Percentiles rank a stretch among this genome's conserved stretches.
Conservation (phyloP, 2,113 vertebrate genomes). For the Lepus europaeus region DNA sequence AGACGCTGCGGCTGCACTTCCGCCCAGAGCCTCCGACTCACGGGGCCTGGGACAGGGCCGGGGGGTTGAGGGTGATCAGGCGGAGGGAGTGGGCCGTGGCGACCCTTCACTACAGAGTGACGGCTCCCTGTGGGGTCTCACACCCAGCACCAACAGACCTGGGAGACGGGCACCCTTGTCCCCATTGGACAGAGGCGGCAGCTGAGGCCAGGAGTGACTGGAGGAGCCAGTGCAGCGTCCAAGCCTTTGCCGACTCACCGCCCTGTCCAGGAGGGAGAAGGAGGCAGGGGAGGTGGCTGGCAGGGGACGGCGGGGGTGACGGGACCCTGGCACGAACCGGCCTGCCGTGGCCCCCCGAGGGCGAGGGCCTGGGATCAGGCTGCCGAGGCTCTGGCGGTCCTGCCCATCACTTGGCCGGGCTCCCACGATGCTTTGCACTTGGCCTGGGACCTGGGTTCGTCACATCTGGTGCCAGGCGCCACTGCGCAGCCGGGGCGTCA, state of each 20-base stretch:
- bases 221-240: background rate
- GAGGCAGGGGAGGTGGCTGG: accelerated
- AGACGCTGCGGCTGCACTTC: background rate
- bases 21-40: background rate
- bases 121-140: too few species aligned
- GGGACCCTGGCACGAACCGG: too few species aligned
- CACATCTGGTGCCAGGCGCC: accelerated
- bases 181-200: background rate
- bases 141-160: background rate
- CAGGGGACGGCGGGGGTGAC: too few species aligned
- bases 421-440: background rate
- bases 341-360: too few species aligned
- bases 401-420: accelerated
- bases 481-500: background rate
- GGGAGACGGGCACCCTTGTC: too few species aligned
- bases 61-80: too few species aligned
- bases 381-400: background rate
- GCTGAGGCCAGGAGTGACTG: too few species aligned
- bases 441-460: accelerated
- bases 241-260: background rate
- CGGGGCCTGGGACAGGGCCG: too few species aligned
- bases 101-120: background rate
- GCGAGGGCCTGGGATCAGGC: too few species aligned
- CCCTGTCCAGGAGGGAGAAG: background rate
- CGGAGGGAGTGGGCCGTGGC: background rate